Conservation (phyloP, 2,113 vertebrate species). For the Panurus biarmicus region DNA sequence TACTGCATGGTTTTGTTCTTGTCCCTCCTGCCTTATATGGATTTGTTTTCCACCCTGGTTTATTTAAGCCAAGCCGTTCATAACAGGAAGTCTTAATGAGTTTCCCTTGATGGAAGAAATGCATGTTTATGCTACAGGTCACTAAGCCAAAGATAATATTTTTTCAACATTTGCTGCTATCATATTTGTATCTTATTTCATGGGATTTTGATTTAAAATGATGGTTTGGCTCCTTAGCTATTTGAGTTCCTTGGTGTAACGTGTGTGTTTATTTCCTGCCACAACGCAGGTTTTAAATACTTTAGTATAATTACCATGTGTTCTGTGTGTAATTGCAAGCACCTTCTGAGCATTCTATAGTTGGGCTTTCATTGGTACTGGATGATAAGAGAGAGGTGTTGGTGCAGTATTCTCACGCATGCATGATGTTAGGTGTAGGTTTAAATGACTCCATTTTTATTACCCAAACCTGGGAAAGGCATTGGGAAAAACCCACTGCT, state of each 20-base stretch:
- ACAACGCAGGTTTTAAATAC: background rate
- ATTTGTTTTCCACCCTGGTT: background rate
- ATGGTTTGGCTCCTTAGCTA: background rate
- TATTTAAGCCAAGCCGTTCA: background rate
- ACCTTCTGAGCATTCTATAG: background rate
- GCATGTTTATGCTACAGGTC: background rate
- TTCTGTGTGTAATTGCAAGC: background rate
- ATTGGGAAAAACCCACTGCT: fast-evolving
- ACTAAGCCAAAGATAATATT: background rate
- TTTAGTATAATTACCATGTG: background rate
- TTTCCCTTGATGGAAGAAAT: background rate
- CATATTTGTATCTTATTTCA: background rate
- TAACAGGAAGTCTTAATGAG: background rate
- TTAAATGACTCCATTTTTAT: background rate
- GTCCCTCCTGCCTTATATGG: background rate
- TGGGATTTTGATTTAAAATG: background rate
- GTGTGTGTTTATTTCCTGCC: background rate
- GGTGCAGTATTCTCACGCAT: background rate
- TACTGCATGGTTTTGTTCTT: background rate
- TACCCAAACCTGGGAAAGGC: background rate
- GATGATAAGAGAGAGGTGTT: background rate
- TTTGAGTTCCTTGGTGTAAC: background rate
- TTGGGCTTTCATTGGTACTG: background rate
- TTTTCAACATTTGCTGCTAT: background rate
- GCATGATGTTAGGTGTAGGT: background rate